Base-by-base conservation (phyloP, 64 coral and sea anemone species). In the Actinia equina region DNA sequence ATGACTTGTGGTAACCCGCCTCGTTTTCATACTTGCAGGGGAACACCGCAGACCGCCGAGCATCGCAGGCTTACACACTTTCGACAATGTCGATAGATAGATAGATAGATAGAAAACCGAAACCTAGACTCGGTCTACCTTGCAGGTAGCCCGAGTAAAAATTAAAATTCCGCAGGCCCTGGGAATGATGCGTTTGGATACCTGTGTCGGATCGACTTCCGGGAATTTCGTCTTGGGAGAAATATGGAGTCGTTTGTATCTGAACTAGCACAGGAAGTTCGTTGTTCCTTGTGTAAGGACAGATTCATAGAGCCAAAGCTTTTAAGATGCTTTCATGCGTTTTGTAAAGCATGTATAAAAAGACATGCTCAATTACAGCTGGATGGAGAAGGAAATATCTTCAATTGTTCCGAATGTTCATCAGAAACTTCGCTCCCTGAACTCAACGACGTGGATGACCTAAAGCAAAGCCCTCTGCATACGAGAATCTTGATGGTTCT, bases 321-420 rank as follows among this genome's bases (percentile, higher is more conserved):
- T 10, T 81, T 81, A 81, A 49, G 52, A 81, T 81, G 78, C 44
- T 81, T 81, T 14, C 78, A 81, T 52, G 52, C 78, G 17, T 81
- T 20, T 49, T 81, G 78, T 81, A 81, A 81, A 37, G 43, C 6
- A 6, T 81, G 78, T 81, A 81, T 81, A 2, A 81, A 81, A 44
- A 49, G 43, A 81, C 43, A 81, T 16, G 44, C 78, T 19, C 2
- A 74, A 13, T 74, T 74, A 74, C 69, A 74, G 30, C 69, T 12
- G 6, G 43, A 46, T 49, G 44, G 9, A 44, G 20, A 52, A 22
- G 49, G 43, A 3, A 81, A 44, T 17, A 81, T 49, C 27, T 81
- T 81, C 43, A 52, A 81, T 5, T 81, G 78, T 81, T 25, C 78
- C 16, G 17, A 81, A 23, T 81, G 78, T 46, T 49, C 4, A 3